These are phyloP conservation scores for Meandrusa payeni DNA, from an alignment of 2,888 invertebrate genomes.

Conservation along the genomic window DNA sequence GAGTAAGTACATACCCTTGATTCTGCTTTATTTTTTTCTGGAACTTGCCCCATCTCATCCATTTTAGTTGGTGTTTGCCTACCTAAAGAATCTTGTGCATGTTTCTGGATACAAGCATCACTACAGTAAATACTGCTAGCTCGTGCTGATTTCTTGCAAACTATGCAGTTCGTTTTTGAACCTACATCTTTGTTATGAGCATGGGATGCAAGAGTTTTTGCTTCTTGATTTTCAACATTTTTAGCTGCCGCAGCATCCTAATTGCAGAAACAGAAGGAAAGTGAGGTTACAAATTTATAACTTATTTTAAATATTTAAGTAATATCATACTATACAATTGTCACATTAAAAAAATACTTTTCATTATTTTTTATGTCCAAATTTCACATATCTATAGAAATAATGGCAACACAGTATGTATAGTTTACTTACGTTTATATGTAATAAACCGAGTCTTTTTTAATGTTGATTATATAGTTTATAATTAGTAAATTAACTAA, in stretches of 20 bases:
- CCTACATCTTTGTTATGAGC: constrained; percentile 38
- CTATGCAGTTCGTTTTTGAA: constrained; percentile 83
- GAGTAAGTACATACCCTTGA: constrained; percentile 57
- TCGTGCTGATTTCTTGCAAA: constrained; percentile 88
- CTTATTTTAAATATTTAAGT: too few species aligned
- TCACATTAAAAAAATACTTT: too few species aligned
- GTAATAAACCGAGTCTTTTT: too few species aligned
- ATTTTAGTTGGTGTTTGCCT: constrained; percentile 44
- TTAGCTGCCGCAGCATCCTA: constrained; percentile 34
- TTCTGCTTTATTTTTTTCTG: constrained; percentile 57
- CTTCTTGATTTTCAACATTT: constrained; percentile 37
- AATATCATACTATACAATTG: too few species aligned
- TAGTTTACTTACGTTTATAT: too few species aligned
- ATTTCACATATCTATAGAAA: too few species aligned
- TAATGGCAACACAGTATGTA: too few species aligned
- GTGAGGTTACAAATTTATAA: too few species aligned
- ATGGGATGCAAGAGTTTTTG: constrained; percentile 28
- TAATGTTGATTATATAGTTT: too few species aligned
- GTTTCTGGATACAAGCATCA: constrained; percentile 91
- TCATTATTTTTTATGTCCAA: too few species aligned
- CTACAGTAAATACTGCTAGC: constrained; percentile 94
- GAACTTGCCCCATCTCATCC: constrained; percentile 47
- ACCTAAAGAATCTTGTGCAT: constrained; percentile 86
- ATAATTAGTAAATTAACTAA: too few species aligned
- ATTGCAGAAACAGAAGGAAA: constrained; percentile 10